Conservation (phyloP, 2,797 vertebrate genomes). For the Rhynchotus rufescens region DNA sequence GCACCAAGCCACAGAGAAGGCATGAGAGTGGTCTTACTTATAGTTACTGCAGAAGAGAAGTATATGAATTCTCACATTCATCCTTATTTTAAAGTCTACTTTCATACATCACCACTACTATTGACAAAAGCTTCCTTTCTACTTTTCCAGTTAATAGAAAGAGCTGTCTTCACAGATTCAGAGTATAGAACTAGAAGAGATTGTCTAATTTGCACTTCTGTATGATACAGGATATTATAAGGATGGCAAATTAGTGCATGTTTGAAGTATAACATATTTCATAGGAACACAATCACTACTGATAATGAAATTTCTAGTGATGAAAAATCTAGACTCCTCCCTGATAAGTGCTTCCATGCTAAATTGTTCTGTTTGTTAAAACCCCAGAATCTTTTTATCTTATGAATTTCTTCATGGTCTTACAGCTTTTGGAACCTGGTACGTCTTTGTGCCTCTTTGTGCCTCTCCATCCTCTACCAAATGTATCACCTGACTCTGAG, state of each 20-base stretch:
- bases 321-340: background rate
- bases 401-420: slow-evolving; percentile 2
- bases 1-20: background rate
- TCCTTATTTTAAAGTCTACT: slow-evolving; percentile 9
- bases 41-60: background rate
- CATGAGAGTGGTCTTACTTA: background rate
- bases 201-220: background rate
- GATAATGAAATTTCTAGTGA: slow-evolving; percentile 28
- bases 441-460: background rate
- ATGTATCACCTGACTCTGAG: background rate
- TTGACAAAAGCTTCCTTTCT: slow-evolving; percentile 34
- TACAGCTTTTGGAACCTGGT: background rate
- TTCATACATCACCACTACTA: background rate
- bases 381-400: background rate
- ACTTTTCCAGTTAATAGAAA: slow-evolving; percentile 21
- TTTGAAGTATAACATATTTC: background rate
- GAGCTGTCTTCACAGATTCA: slow-evolving; percentile 24
- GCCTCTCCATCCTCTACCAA: background rate
- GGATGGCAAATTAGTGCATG: background rate
- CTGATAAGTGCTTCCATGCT: background rate
- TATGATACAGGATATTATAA: background rate
- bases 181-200: slow-evolving; percentile 1
- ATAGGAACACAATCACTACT: background rate
- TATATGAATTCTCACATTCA: background rate
- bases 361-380: background rate